phyloP scores from a whole-genome alignment of 2,113 vertebrate genomes.

The Arothron firmamentum region DNA sequence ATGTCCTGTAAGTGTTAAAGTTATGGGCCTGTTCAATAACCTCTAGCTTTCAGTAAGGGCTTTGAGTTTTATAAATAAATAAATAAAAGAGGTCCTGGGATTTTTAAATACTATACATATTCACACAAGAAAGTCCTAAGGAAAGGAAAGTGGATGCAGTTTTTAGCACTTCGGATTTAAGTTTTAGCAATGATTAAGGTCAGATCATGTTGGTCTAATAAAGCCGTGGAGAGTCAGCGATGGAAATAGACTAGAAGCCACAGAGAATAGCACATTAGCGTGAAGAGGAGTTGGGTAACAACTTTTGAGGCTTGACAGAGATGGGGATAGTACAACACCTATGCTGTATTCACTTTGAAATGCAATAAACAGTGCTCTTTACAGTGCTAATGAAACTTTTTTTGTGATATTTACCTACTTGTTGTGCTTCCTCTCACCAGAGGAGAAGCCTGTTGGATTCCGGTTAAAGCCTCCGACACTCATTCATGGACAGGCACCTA shows the following conservation, averaged over 20 bases:
- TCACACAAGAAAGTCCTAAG: too few species aligned
- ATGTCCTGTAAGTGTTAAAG: too few species aligned
- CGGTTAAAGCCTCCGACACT: slow-evolving; percentile 94
- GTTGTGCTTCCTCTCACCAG: slow-evolving; percentile 68
- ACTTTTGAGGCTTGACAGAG: slow-evolving; percentile 9
- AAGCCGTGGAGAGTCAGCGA: slow-evolving; percentile 16
- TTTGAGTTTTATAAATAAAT: too few species aligned
- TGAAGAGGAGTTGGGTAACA: slow-evolving; percentile 13
- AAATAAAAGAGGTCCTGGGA: too few species aligned
- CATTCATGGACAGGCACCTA: slow-evolving; percentile 96
- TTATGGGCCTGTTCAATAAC: too few species aligned
- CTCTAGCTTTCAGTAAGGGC: too few species aligned
- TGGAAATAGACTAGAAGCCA: slow-evolving; percentile 31
- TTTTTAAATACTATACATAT: neutral
- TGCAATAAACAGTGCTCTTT: neutral
- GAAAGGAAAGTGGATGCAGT: neutral
- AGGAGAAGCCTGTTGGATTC: slow-evolving; percentile 94
- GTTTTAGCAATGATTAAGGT: slow-evolving; percentile 18
- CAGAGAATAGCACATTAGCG: neutral
- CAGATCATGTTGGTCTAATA: slow-evolving; percentile 28
- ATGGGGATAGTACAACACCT: slow-evolving; percentile 36
- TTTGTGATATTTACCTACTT: slow-evolving; percentile 18
- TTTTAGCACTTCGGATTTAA: slow-evolving; percentile 16
- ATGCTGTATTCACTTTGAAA: slow-evolving; percentile 3
- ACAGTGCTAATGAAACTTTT: slow-evolving; percentile 28